A percentile compares a stretch with the other conserved stretches of the same genome.
Evolutionary conservation across 2,888 invertebrate genomes (phyloP).

Genomic region (Agrochola lychnidis): DNA sequence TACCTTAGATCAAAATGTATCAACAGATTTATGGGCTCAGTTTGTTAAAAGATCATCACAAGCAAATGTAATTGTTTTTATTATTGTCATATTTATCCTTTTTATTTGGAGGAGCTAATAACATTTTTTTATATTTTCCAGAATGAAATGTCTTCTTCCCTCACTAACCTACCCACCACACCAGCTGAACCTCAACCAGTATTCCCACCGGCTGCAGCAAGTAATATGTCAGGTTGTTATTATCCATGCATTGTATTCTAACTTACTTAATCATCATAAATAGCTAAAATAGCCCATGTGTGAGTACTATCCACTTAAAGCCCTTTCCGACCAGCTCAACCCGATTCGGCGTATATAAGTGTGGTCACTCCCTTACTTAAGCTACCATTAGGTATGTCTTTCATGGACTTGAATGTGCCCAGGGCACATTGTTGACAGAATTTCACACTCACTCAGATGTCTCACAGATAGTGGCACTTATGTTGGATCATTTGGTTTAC

Average conservation of each 20-base stretch:
- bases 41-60: slow-evolving; percentile 92
- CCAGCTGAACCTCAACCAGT: slow-evolving; percentile 77
- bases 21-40: slow-evolving; percentile 96
- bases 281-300: neutral
- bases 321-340: neutral
- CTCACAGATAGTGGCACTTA: no score
- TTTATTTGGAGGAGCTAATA: neutral
- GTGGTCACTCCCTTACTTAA: neutral
- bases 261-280: neutral
- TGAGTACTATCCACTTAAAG: neutral
- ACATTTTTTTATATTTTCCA: slow-evolving; percentile 63
- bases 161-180: slow-evolving; percentile 72
- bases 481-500: neutral
- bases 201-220: slow-evolving; percentile 65
- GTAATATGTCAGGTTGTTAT: slow-evolving; percentile 70
- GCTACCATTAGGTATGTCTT: no score
- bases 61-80: slow-evolving; percentile 79
- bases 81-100: slow-evolving; percentile 70
- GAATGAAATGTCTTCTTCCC: slow-evolving; percentile 78
- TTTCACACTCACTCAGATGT: neutral
- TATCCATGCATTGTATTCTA: slow-evolving; percentile 12
- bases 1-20: slow-evolving; percentile 88
- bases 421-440: neutral
- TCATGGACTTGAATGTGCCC: neutral
- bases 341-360: neutral